phyloP scores from a whole-genome alignment of 2,113 vertebrate genomes.

The Mustelus asterias region DNA sequence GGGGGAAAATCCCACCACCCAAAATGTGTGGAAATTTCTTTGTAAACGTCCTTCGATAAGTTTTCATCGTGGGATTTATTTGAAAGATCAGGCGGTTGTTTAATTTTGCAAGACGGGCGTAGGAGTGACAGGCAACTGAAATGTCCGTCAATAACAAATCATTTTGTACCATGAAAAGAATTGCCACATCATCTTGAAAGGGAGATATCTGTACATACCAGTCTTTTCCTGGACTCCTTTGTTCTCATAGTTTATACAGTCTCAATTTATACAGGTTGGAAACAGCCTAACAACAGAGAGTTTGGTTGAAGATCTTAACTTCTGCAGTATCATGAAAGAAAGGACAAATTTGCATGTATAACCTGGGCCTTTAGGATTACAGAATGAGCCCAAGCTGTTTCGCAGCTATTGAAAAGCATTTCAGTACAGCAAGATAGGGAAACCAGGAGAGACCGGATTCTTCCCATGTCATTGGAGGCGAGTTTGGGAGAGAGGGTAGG shows the following conservation, averaged over 20 bases:
- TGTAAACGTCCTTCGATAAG: not conserved
- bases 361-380: not conserved
- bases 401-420: not conserved
- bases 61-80: not conserved
- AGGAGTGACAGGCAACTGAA: not conserved
- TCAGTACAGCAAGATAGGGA: not conserved
- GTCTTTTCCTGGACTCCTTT: not conserved
- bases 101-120: not conserved
- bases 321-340: not conserved
- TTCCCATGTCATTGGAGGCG: no score
- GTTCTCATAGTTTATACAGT: not conserved
- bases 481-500: no score
- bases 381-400: not conserved
- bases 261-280: not conserved
- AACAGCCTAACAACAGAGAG: not conserved
- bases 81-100: not conserved
- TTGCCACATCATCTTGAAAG: not conserved
- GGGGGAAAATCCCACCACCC: not conserved
- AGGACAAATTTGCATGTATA: not conserved
- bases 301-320: not conserved
- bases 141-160: not conserved
- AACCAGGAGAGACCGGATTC: no score
- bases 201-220: not conserved
- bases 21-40: not conserved
- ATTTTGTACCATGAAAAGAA: not conserved